Conservation (phyloP, 2,888 invertebrate genomes). For the Morinoia aosen region DNA sequence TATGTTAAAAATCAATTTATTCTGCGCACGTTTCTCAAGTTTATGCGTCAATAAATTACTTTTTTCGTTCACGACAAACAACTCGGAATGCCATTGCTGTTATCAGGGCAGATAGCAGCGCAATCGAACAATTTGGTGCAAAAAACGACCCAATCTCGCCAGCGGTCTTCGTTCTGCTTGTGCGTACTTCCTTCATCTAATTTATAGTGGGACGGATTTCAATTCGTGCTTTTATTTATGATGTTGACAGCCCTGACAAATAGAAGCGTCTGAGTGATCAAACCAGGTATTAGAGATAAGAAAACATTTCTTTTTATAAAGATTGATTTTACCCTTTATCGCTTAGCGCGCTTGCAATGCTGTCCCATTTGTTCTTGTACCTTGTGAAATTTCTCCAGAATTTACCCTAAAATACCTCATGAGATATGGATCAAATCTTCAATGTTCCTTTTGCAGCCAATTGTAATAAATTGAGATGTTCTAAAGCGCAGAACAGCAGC, state of each 20-base stretch:
- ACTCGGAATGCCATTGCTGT: neutral
- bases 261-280: neutral
- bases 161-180: slow-evolving; percentile 3
- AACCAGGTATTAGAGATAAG: neutral
- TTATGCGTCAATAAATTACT: neutral
- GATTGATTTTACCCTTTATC: no score
- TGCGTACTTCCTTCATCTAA: neutral
- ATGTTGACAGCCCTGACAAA: neutral
- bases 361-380: no score
- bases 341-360: no score
- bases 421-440: no score
- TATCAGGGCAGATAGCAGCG: neutral
- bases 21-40: slow-evolving; percentile 6
- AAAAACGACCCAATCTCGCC: neutral
- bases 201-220: neutral
- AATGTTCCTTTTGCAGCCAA: no score
- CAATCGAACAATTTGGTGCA: neutral
- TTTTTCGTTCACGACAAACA: slow-evolving; percentile 1
- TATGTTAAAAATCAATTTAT: neutral
- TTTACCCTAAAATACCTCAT: no score
- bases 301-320: no score
- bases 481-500: no score
- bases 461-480: no score
- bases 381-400: no score
- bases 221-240: neutral